Percentiles rank a stretch among this genome's conserved stretches.
Evolutionary conservation across 2,113 vertebrate genomes (phyloP).

Genomic region (Colossoma macropomum): DNA sequence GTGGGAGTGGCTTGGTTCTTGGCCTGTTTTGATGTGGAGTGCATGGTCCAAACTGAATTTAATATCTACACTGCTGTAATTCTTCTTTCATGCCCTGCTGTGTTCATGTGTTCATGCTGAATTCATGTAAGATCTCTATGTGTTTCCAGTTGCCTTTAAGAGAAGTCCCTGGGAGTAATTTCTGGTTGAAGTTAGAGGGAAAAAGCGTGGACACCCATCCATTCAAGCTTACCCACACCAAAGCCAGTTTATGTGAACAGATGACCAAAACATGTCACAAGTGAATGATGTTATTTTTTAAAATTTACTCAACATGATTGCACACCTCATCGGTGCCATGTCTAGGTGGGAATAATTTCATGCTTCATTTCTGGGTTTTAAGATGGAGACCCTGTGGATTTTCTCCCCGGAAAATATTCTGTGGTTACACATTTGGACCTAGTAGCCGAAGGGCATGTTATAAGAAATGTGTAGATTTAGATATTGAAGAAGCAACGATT

Average conservation of each 20-base stretch:
- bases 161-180: background rate
- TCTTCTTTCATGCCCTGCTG: no score
- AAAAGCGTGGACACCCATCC: background rate
- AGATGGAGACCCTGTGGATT: slow-evolving; percentile 18
- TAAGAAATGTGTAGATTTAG: slow-evolving; percentile 48
- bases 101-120: no score
- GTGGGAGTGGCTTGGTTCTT: no score
- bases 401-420: slow-evolving; percentile 18
- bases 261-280: slow-evolving; percentile 10
- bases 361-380: slow-evolving; percentile 39
- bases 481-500: slow-evolving; percentile 38
- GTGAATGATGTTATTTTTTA: slow-evolving; percentile 30
- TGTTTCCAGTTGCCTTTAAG: background rate
- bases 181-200: background rate
- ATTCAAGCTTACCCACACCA: background rate
- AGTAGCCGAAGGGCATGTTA: slow-evolving; percentile 51
- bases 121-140: no score
- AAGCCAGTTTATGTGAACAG: slow-evolving; percentile 22
- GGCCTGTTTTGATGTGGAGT: no score
- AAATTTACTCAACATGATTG: slow-evolving; percentile 33
- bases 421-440: background rate
- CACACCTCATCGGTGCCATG: slow-evolving; percentile 27
- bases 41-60: no score
- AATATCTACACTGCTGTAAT: no score
- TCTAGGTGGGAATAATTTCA: slow-evolving; percentile 47